Evolutionary conservation across 2,113 vertebrate genomes (phyloP).

Genomic region (Eptesicus fuscus): DNA sequence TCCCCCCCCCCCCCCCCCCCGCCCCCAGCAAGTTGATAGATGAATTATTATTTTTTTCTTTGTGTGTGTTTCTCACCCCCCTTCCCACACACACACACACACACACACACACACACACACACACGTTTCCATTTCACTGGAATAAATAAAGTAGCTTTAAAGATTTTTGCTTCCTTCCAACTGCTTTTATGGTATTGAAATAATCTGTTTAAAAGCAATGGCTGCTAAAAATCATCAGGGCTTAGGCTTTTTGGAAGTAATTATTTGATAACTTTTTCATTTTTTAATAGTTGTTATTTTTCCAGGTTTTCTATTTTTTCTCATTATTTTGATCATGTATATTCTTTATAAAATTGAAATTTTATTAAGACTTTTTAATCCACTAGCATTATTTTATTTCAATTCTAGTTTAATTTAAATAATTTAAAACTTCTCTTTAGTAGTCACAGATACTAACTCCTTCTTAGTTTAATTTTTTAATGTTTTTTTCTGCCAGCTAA

Average conservation of each 20-base stretch:
- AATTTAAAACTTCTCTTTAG: neutral
- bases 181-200: neutral
- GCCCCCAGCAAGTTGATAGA: neutral
- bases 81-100: too few species aligned
- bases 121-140: neutral
- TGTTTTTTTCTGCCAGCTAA: neutral
- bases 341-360: neutral
- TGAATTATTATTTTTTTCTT: neutral
- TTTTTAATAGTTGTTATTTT: conserved; percentile 17
- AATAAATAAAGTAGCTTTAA: neutral
- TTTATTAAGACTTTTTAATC: neutral
- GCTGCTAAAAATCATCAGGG: conserved; percentile 44
- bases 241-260: neutral
- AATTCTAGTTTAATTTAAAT: neutral
- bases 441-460: neutral
- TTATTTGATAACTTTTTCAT: neutral
- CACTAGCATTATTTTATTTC: neutral
- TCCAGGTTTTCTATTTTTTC: conserved; percentile 16
- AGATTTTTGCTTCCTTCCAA: neutral
- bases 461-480: neutral
- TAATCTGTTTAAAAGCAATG: neutral
- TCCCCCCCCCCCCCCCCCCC: neutral
- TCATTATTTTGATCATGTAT: neutral
- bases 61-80: neutral
- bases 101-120: too few species aligned